A percentile compares a stretch with the other conserved stretches of the same genome.
phyloP scores from a whole-genome alignment of 2,797 vertebrate genomes.

The Vespertilio murinus region DNA sequence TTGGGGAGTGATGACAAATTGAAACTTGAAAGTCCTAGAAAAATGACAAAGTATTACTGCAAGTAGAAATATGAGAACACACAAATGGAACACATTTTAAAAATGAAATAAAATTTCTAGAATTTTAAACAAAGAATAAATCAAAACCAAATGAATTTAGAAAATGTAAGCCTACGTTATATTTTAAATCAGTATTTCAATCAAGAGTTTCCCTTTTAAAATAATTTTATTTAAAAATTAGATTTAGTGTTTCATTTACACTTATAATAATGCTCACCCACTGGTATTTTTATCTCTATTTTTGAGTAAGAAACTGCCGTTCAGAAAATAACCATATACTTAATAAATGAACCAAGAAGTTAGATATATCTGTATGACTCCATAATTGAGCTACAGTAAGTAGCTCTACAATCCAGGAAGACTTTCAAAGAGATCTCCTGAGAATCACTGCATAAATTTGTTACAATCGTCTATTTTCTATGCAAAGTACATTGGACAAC shows the following conservation, averaged over 20 bases:
- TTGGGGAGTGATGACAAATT: neutral
- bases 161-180: neutral
- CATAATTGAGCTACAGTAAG: neutral
- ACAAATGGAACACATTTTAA: neutral
- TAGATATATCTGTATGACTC: neutral
- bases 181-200: neutral
- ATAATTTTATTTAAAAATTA: constrained; percentile 27
- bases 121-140: constrained; percentile 1
- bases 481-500: constrained; percentile 48
- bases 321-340: constrained; percentile 19
- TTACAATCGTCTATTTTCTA: neutral
- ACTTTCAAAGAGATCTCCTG: constrained; percentile 25
- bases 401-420: constrained; percentile 2
- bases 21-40: constrained; percentile 6
- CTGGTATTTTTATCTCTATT: constrained; percentile 1
- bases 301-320: neutral
- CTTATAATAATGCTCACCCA: neutral
- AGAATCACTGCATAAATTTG: constrained; percentile 2
- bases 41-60: neutral
- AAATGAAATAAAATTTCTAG: neutral
- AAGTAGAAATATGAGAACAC: neutral
- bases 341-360: neutral
- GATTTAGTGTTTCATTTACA: neutral
- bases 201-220: neutral
- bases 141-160: neutral